Percentiles rank a stretch among this genome's conserved stretches.
phyloP scores from a whole-genome alignment of 1,140 invertebrate genomes.

The Grapholita molesta region DNA sequence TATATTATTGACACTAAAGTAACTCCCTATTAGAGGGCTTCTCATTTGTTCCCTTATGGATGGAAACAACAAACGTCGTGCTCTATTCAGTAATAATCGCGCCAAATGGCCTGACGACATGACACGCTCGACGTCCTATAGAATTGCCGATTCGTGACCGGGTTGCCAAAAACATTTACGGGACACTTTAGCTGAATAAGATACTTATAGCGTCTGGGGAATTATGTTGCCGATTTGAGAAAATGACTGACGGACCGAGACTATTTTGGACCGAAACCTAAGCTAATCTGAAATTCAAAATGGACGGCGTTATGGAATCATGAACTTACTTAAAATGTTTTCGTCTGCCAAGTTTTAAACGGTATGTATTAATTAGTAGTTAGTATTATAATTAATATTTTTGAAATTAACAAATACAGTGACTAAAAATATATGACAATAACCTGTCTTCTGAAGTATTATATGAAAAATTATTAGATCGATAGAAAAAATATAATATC shows the following conservation, averaged over 20 bases:
- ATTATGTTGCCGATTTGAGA: conserved; percentile 10
- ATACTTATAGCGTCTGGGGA: neutral
- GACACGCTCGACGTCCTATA: conserved; percentile 16
- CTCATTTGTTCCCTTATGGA: neutral
- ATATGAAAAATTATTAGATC: no score
- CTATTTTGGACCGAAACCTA: neutral
- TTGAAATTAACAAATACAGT: no score
- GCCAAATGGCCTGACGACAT: conserved; percentile 9
- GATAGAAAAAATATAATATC: no score
- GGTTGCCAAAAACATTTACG: conserved; percentile 1
- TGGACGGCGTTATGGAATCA: neutral
- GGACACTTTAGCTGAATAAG: conserved; percentile 16
- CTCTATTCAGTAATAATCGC: neutral
- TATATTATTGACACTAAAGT: neutral
- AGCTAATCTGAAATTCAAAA: neutral
- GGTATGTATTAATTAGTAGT: no score
- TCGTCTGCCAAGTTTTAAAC: neutral
- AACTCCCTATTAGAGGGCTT: neutral
- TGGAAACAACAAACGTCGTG: conserved; percentile 5
- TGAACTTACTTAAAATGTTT: neutral
- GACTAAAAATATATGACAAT: no score
- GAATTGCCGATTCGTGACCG: conserved; percentile 14
- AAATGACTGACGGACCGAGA: neutral
- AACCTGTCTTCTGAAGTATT: no score
- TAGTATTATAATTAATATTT: no score